Evolutionary conservation across 1,140 invertebrate genomes (phyloP).

Genomic region (Pantala flavescens): DNA sequence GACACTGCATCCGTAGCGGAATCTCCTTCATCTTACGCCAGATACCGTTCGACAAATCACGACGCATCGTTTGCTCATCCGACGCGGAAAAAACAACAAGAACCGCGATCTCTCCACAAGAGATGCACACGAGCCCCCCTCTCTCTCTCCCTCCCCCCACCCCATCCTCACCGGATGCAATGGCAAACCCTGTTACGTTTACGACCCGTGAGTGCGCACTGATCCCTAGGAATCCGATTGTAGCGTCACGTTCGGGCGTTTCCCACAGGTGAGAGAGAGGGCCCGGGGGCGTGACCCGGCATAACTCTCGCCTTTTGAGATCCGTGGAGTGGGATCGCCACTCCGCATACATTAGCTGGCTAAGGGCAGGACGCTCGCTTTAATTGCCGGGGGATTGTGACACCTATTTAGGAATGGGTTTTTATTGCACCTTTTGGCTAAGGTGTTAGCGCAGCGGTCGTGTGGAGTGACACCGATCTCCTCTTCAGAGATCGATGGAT

Average conservation of each 20-base stretch:
- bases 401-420: constrained; percentile 4
- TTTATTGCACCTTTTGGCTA: background rate
- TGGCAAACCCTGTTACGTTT: background rate
- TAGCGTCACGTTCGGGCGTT: background rate
- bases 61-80: too few relatives aligned
- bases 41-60: too few relatives aligned
- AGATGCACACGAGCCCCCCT: too few relatives aligned
- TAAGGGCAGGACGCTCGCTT: background rate
- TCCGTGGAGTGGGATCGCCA: background rate
- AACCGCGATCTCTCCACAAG: too few relatives aligned
- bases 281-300: background rate
- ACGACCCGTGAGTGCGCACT: background rate
- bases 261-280: background rate
- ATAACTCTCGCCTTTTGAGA: constrained; percentile 5
- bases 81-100: too few relatives aligned
- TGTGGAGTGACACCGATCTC: background rate
- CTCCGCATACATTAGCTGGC: constrained; percentile 16
- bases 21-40: too few relatives aligned
- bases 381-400: background rate
- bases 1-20: too few relatives aligned
- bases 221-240: background rate
- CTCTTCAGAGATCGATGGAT: too few relatives aligned
- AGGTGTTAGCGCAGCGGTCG: background rate
- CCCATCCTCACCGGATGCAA: background rate
- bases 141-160: background rate